Evolutionary conservation across 2,113 vertebrate species (phyloP), one percentile per base, ranked within the genome.

Genomic region (Eretmodus cyanostictus): DNA sequence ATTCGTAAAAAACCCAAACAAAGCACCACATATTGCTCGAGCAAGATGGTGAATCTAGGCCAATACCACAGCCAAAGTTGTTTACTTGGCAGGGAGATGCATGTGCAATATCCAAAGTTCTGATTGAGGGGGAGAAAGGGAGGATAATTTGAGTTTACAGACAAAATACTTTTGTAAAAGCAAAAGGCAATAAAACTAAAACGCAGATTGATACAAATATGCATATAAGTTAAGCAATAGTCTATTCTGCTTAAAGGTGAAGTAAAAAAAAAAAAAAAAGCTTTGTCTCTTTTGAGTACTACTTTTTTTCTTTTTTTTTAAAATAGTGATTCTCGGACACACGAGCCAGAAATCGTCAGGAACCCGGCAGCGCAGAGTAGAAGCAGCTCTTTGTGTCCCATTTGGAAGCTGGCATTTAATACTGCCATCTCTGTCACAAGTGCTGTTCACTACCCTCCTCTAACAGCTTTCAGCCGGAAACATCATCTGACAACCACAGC

Each of bases 401-500:
- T 91, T 82, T 89, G 86, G 92, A 92, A 88, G 88, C 82, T 93
- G 94, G 93, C 91, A 79, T 84, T 47, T 78, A 51, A 81, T 66
- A 47, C 89, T 76, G 89, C 89, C 91, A 83, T 92, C 88, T 90
- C 88, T 91, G 82, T 88, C 91, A 90, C 88, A 85, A 88, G 83
- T 47, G 73, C 84, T 84, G 89, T 54, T 92, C 87, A 82, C 79
- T 82, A 80, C 82, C 83, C 79, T 90, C 84, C 76, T 89, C 87
- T 84, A 55, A 93, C 85, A 80, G 94, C 93, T 94, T 91, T 95
- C 91, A 93, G 87, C 88, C 92, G 90, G 91, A 95, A 95, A 96
- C 93, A 89, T 91, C 89, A 66, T 90, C 87, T 95, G 95, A 96
- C 95, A 95, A 88, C 94, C 95, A 82, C 89, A 61, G 91, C 89